phyloP scores from a whole-genome alignment of 1,140 invertebrate genomes.

The Subanguina moxae region DNA sequence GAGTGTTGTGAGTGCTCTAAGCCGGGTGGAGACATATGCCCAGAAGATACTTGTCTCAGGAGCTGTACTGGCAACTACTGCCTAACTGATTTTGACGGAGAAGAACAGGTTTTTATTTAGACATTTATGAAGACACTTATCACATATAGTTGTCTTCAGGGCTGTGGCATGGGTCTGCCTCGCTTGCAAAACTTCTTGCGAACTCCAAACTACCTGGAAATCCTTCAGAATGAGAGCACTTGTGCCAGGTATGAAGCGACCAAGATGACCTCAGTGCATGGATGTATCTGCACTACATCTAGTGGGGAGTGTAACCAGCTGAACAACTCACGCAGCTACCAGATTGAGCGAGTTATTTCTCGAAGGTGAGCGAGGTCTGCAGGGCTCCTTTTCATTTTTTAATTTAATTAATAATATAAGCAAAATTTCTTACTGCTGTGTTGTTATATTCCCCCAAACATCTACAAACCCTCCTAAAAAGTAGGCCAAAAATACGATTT shows the following conservation, averaged over 20 bases:
- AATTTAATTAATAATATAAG: too few relatives aligned
- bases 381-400: too few relatives aligned
- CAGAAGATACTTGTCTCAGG: slow-evolving; percentile 41
- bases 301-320: slow-evolving; percentile 53
- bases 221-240: slow-evolving; percentile 33
- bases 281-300: slow-evolving; percentile 57
- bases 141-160: slow-evolving; percentile 25
- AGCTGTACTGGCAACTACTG: slow-evolving; percentile 57
- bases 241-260: slow-evolving; percentile 52
- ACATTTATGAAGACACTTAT: not conserved
- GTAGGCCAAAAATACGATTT: too few relatives aligned
- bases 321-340: slow-evolving; percentile 49
- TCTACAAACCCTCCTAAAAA: too few relatives aligned
- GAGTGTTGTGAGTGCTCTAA: slow-evolving; percentile 58
- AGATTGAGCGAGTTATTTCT: slow-evolving; percentile 54
- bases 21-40: slow-evolving; percentile 51
- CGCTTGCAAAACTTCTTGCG: slow-evolving; percentile 50
- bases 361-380: slow-evolving; percentile 7
- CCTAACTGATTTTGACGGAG: slow-evolving; percentile 56
- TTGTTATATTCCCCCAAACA: too few relatives aligned
- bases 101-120: slow-evolving; percentile 46
- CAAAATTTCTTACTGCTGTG: too few relatives aligned
- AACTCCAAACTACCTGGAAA: slow-evolving; percentile 46
- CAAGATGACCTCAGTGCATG: slow-evolving; percentile 40
- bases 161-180: slow-evolving; percentile 54